Base-by-base conservation (phyloP, 2,797 vertebrate species). In the Borostomias antarcticus region DNA sequence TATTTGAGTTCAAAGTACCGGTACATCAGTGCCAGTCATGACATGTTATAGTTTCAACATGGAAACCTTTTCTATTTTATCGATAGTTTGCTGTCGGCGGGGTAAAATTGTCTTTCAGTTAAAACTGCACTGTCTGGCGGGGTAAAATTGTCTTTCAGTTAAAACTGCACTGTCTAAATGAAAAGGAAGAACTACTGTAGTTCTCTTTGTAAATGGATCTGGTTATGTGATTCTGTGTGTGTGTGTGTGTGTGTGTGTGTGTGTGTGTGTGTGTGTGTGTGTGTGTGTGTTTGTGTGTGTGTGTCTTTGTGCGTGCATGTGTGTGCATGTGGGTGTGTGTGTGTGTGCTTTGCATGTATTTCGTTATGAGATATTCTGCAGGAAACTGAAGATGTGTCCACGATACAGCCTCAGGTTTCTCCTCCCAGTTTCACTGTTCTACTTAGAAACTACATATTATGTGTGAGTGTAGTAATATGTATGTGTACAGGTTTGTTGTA, bases 181-280 rank as follows among this genome's bases (percentile, higher is more conserved):
- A 73, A 35, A 5, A 73, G 76, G 72, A 87, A 81, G 61, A 64
- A 56, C 29, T 43, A 17, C 10, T 5, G 33, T n/a, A 4, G 69
- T 33, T 78, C 79, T 85, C 82, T 47, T 82, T 85, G 86, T 85
- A 83, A 88, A 88, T 86, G 58, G 58, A 86, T 89, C 88, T 89
- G 85, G 6, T 76, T 86, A 70, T 62, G 69, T 17, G 70, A 75
- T 68, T 77, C 32, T 56, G 50, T 66, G 64, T 51, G 54, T 66
- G 15, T 66, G 53, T 56, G 52, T 65, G 51, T 45, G 52, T 56
- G 25, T 62, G 60, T 62, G 61, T 51, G 45, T 15, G 52, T 30
- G 37, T 28, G 52, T 47, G 62, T 29, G 50, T 13, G 51, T 8
- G 33, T 23, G 53, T 59, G 64, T 54, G 62, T 70, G 77, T 82